Evolutionary conservation across 2,888 invertebrate genomes (phyloP), one percentile per base, ranked within the genome.

Genomic region (Lypha dubia): DNA sequence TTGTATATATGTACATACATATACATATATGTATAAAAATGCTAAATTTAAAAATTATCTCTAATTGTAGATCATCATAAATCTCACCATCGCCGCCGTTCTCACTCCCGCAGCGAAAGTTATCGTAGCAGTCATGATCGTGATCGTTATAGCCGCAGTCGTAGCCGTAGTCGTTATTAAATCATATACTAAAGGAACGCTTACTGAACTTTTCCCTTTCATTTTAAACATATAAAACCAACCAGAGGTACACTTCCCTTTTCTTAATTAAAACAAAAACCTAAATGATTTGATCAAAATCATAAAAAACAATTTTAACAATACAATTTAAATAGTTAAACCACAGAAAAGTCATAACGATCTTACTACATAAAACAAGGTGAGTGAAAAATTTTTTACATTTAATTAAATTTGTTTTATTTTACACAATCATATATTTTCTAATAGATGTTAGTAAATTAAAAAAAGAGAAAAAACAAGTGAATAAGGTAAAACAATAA

Each of bases 81-180:
- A 85, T 89, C 90, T 53, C 90, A 90, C 79, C 90, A 87, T 83
- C 87, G 88, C 46, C 87, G 88, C 20, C 88, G 88, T 49, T 89
- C 91, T 17, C 90, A 89, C 80, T 91, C 91, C 85, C 83, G 90
- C 56, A 87, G 89, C 58, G 89, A 87, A 41, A 88, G 88, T 62
- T 84, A 86, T 71, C 88, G 88, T 70, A 86, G 85, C 17, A 90
- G 89, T 84, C 90, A 89, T 60, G 89, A 90, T 46, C 89, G 89
- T 11, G 88, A 90, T 74, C 32, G 73, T 77, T 87, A 89, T 79
- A 90, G 91, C 74, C 91, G 91, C 75, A 92, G 92, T 60, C 91
- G 92, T 13, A 92, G 92, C 79, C 91, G 90, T 73, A 92, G 91
- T 83, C 91, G 90, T 84, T 91, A 91, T 86, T 92, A 91, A 88